These are phyloP conservation scores for Platycheirus albimanus DNA, from an alignment of 2,888 invertebrate genomes.

Conservation along the genomic window DNA sequence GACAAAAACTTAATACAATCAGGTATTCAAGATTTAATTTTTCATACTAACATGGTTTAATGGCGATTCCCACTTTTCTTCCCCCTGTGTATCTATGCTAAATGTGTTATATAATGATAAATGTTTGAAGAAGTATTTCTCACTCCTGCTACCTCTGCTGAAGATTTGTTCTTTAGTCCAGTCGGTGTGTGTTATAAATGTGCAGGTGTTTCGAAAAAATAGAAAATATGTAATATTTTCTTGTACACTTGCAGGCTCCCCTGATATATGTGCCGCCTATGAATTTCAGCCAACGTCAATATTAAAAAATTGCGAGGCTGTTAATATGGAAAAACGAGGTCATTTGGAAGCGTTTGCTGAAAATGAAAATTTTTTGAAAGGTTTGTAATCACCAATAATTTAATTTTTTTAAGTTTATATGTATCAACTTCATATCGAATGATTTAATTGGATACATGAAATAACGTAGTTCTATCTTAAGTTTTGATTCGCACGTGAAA, in stretches of 20 bases:
- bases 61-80: slow-evolving; percentile 32
- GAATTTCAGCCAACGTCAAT: slow-evolving; percentile 56
- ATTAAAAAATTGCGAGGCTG: slow-evolving; percentile 53
- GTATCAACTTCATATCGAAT: too few relatives aligned
- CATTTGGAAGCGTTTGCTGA: background rate
- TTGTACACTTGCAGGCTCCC: slow-evolving; percentile 49
- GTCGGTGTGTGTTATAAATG: slow-evolving; percentile 79
- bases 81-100: slow-evolving; percentile 34
- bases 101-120: slow-evolving; percentile 54
- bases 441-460: too few relatives aligned
- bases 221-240: background rate
- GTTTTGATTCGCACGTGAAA: too few relatives aligned
- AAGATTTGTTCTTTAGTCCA: slow-evolving; percentile 81
- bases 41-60: slow-evolving; percentile 34
- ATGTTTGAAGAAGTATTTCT: slow-evolving; percentile 68
- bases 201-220: slow-evolving; percentile 1
- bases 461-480: too few relatives aligned
- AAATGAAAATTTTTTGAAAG: slow-evolving; percentile 27
- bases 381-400: too few relatives aligned
- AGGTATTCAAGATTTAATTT: slow-evolving; percentile 48
- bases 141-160: slow-evolving; percentile 80
- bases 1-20: slow-evolving; percentile 16
- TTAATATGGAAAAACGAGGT: slow-evolving; percentile 35
- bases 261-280: slow-evolving; percentile 23
- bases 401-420: too few relatives aligned